phyloP scores from a whole-genome alignment of 2,888 invertebrate genomes.

The Rhaphigaster nebulosa region DNA sequence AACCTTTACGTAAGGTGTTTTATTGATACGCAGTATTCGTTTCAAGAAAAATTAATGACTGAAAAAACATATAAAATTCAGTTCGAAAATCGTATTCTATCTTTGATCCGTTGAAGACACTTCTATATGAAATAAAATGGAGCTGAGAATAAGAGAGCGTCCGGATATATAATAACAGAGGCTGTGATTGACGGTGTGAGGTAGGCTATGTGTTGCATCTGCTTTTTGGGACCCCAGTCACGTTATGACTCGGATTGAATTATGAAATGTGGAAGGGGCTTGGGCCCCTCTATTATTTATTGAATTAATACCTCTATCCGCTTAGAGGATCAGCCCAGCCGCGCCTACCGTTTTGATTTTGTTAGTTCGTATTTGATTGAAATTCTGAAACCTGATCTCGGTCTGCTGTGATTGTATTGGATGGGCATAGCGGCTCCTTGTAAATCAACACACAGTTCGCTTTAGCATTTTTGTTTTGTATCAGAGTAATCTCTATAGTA shows the following conservation, averaged over 20 bases:
- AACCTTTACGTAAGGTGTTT: no score
- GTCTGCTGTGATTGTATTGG: background rate
- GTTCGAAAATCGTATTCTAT: background rate
- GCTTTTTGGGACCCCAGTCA: conserved; percentile 43
- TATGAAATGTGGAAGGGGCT: conserved; percentile 40
- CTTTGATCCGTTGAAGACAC: background rate
- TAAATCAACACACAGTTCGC: background rate
- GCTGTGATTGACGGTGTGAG: background rate
- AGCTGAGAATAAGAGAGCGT: background rate
- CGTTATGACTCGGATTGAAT: conserved; percentile 51
- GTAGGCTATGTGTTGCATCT: conserved; percentile 45
- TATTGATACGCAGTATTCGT: no score
- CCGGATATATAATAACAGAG: conserved; percentile 29
- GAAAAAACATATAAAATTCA: no score
- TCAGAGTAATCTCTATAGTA: background rate
- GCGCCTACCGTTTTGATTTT: conserved; percentile 38
- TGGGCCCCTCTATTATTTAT: conserved; percentile 51
- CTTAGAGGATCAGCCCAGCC: conserved; percentile 20
- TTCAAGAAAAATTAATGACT: no score
- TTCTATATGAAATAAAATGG: background rate
- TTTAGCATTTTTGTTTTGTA: background rate
- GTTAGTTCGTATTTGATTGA: conserved; percentile 51
- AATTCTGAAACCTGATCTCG: conserved; percentile 37
- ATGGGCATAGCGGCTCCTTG: background rate
- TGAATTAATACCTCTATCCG: conserved; percentile 53